phyloP scores from a whole-genome alignment of 2,113 vertebrate genomes.

The Paralichthys olivaceus region DNA sequence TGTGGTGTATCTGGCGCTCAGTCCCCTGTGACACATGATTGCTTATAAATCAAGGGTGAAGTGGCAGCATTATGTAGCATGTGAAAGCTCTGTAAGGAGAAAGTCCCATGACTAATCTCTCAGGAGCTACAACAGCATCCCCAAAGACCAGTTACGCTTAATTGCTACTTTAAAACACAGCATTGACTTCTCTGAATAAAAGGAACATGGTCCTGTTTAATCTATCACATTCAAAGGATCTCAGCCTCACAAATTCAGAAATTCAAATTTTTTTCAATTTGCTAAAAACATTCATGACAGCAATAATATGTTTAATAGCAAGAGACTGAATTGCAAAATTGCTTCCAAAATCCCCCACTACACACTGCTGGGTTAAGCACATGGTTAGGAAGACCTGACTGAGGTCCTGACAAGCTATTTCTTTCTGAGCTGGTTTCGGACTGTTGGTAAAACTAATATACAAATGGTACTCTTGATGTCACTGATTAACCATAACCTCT shows the following conservation, averaged over 20 bases:
- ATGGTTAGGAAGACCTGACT: slow-evolving; percentile 7
- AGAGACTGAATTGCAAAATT: slow-evolving; percentile 24
- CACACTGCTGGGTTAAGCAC: slow-evolving; percentile 23
- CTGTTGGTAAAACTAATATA: slow-evolving; percentile 14
- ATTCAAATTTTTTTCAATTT: background rate
- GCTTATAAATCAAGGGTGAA: slow-evolving; percentile 15
- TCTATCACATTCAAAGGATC: slow-evolving; percentile 34
- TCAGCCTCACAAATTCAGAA: slow-evolving; percentile 10
- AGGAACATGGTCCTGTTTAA: slow-evolving; percentile 29
- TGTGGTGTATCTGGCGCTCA: slow-evolving; percentile 4
- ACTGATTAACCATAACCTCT: background rate
- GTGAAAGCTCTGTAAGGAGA: slow-evolving; percentile 25
- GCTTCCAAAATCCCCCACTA: slow-evolving; percentile 32
- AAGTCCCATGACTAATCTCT: slow-evolving; percentile 40
- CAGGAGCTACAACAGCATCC: slow-evolving; percentile 39
- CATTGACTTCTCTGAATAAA: slow-evolving; percentile 50
- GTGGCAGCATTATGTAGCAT: slow-evolving; percentile 22
- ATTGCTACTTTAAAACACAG: slow-evolving; percentile 52
- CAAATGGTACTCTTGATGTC: background rate
- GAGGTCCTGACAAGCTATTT: background rate
- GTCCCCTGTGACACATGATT: slow-evolving; percentile 12
- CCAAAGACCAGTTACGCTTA: slow-evolving; percentile 44
- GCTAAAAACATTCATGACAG: slow-evolving; percentile 15
- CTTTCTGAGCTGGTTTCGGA: slow-evolving; percentile 26
- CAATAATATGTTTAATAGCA: slow-evolving; percentile 4